These are phyloP conservation scores for Parnassius mnemosyne DNA, from an alignment of 2,888 invertebrate species.

Conservation along the genomic window DNA sequence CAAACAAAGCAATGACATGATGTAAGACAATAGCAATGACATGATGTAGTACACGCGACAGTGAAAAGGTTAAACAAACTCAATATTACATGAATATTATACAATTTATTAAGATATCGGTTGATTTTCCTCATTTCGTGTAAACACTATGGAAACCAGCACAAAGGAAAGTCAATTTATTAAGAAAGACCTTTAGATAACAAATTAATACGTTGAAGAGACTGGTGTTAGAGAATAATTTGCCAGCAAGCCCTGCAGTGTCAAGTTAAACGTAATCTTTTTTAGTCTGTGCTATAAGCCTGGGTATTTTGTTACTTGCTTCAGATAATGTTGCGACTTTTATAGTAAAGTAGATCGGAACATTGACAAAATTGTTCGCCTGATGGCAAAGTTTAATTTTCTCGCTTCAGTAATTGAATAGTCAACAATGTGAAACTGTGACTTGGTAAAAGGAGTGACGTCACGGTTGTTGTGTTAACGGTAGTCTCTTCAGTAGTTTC, in stretches of 20 bases:
- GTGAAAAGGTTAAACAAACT: no score
- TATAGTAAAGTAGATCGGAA: slow-evolving; percentile 15
- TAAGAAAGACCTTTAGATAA: slow-evolving; percentile 37
- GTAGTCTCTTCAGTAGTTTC: no score
- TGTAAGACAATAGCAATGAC: no score
- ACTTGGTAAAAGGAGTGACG: no score
- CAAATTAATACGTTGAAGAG: slow-evolving; percentile 38
- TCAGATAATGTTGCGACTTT: slow-evolving; percentile 13
- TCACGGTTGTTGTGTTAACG: no score
- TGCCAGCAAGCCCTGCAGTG: slow-evolving; percentile 39
- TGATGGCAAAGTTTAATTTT: slow-evolving; percentile 16
- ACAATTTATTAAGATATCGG: background rate
- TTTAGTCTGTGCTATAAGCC: slow-evolving; percentile 30
- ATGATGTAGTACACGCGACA: no score
- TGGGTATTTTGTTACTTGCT: slow-evolving; percentile 19
- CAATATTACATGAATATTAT: background rate
- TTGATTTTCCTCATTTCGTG: slow-evolving; percentile 9
- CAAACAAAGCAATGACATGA: no score
- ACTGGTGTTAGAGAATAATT: slow-evolving; percentile 35
- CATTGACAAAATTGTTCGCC: slow-evolving; percentile 12
- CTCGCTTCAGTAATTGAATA: background rate
- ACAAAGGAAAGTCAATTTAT: slow-evolving; percentile 25
- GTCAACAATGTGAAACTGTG: no score
- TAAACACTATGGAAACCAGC: slow-evolving; percentile 28
- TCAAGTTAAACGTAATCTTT: slow-evolving; percentile 40